A percentile compares a stretch with the other conserved stretches of the same genome.
Conservation (phyloP, 2,888 invertebrate genomes). For the Homarus gammarus region DNA sequence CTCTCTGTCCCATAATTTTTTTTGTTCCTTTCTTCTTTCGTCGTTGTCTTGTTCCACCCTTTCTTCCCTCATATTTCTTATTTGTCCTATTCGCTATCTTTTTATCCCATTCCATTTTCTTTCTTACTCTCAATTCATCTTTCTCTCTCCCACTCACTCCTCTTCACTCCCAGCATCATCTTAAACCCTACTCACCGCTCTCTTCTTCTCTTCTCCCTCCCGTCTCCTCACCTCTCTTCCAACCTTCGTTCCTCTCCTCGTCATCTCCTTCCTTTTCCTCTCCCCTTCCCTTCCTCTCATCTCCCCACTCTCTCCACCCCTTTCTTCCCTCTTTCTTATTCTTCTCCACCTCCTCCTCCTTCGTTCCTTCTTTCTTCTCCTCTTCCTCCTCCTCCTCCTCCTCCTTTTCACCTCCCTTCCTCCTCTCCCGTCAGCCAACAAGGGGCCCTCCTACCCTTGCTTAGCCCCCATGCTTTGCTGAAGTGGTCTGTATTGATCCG, state of each 20-base stretch:
- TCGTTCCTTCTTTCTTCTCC: background rate
- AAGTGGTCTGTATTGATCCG: constrained; percentile 28
- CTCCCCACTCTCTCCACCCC: background rate
- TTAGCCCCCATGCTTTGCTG: constrained; percentile 23
- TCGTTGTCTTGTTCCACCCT: background rate
- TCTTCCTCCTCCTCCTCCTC: background rate
- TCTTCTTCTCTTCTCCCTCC: background rate
- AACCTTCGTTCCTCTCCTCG: background rate
- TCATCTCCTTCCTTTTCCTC: background rate
- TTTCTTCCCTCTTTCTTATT: background rate
- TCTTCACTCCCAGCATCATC: background rate
- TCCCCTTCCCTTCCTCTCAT: background rate
- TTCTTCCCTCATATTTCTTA: background rate
- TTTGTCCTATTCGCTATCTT: background rate
- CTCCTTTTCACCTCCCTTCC: constrained; percentile 13
- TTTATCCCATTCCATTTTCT: constrained; percentile 6
- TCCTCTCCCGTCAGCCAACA: background rate
- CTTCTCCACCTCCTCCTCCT: background rate
- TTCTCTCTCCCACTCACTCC: constrained; percentile 3
- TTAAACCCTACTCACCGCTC: background rate
- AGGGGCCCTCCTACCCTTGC: constrained; percentile 20
- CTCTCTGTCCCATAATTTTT: background rate
- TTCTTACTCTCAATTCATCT: background rate
- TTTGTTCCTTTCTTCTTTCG: background rate
- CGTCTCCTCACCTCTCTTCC: background rate